These are phyloP conservation scores for Patella pellucida DNA, from an alignment of 2,888 invertebrate genomes.

Conservation along the genomic window DNA sequence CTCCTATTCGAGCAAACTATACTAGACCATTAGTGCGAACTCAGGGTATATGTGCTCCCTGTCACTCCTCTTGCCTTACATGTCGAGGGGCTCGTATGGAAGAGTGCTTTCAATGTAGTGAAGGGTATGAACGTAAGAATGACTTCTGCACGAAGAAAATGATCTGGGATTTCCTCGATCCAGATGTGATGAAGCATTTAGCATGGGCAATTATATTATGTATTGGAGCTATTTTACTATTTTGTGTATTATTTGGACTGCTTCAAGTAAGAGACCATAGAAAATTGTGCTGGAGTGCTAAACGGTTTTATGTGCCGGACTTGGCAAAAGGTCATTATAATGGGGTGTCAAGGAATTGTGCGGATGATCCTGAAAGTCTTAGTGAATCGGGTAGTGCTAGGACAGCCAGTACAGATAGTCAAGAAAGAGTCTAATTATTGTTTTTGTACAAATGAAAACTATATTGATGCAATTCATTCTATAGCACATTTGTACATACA, in stretches of 20 bases:
- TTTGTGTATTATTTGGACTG: constrained; percentile 55
- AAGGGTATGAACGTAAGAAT: constrained; percentile 46
- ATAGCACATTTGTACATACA: constrained; percentile 5
- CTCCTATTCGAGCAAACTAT: constrained; percentile 42
- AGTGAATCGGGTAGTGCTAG: constrained; percentile 16
- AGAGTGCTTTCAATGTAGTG: constrained; percentile 58
- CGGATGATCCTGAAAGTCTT: constrained; percentile 43
- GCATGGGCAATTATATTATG: constrained; percentile 62
- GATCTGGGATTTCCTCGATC: constrained; percentile 62
- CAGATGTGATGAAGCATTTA: constrained; percentile 59
- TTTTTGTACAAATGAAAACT: constrained; percentile 6
- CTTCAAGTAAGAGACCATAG: constrained; percentile 57
- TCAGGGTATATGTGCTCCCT: constrained; percentile 56
- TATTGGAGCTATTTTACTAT: constrained; percentile 55
- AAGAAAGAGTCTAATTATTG: background rate
- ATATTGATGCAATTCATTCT: constrained; percentile 8
- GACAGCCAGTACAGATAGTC: constrained; percentile 1
- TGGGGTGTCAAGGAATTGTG: constrained; percentile 44
- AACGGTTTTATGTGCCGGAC: constrained; percentile 44
- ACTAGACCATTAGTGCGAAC: constrained; percentile 43
- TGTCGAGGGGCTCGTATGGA: constrained; percentile 52
- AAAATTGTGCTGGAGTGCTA: constrained; percentile 57
- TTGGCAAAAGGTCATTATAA: constrained; percentile 52
- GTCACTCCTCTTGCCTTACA: constrained; percentile 57
- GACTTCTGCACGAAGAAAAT: constrained; percentile 53